phyloP scores from a whole-genome alignment of 2,888 invertebrate species.

The Sipunculus nudus region DNA sequence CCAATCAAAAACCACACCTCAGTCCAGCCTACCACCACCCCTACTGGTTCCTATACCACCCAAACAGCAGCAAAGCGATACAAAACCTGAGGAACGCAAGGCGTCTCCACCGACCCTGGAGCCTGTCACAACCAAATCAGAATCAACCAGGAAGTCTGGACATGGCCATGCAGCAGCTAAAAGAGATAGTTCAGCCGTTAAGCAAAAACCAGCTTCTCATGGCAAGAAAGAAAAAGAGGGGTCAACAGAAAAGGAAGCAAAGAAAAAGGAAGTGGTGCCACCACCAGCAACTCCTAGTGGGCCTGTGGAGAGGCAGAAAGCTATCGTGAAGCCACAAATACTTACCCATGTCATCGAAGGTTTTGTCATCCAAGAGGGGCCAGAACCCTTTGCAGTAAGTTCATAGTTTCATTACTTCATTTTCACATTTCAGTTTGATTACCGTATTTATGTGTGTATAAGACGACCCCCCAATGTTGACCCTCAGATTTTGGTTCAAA shows the following conservation, averaged over 20 bases:
- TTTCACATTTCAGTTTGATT: constrained; percentile 14
- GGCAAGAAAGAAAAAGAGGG: neutral
- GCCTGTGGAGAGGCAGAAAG: constrained; percentile 71
- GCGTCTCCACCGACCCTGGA: neutral
- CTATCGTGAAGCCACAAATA: constrained; percentile 94
- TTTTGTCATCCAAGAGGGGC: constrained; percentile 92
- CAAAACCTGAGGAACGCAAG: neutral
- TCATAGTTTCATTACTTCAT: no score
- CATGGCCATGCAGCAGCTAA: neutral
- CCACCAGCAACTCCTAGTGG: neutral
- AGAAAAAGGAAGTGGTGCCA: constrained; percentile 16
- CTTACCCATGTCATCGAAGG: constrained; percentile 96
- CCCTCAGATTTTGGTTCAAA: no score
- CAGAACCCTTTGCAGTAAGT: constrained; percentile 68
- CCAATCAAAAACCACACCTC: no score
- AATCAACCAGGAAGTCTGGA: neutral
- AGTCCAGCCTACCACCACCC: no score
- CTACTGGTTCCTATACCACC: neutral
- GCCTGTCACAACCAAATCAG: neutral
- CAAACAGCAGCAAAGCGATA: neutral
- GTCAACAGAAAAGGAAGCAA: constrained; percentile 17
- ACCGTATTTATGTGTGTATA: no score
- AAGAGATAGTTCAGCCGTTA: constrained; percentile 1
- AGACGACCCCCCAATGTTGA: no score
- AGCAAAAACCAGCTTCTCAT: constrained; percentile 7